These are phyloP conservation scores for Burhinus oedicnemus DNA, from an alignment of 2,113 vertebrate genomes.

Conservation along the genomic window DNA sequence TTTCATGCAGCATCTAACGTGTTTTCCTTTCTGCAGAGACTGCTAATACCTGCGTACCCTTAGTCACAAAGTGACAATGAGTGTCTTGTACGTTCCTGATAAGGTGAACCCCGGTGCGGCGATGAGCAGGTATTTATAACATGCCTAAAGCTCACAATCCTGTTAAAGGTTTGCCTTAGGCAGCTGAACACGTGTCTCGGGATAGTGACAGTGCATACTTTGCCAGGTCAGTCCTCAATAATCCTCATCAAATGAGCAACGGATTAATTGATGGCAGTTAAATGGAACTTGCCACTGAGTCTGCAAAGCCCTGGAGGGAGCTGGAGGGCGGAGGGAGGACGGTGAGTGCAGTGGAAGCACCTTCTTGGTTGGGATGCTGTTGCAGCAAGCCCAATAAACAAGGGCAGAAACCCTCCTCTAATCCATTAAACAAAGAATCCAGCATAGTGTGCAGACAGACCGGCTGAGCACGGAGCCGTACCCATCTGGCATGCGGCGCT, in stretches of 20 bases:
- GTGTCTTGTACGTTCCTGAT: neutral
- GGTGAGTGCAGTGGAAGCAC: neutral
- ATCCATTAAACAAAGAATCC: neutral
- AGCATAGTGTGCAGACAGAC: fast-evolving
- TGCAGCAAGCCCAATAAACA: neutral
- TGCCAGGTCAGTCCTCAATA: neutral
- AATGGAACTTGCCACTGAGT: neutral
- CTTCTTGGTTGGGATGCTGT: neutral
- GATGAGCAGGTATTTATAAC: slow-evolving; percentile 6
- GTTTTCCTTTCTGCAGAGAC: neutral
- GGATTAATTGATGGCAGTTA: neutral
- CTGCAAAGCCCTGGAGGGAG: neutral
- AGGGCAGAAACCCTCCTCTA: neutral
- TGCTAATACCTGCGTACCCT: neutral
- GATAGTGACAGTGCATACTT: neutral
- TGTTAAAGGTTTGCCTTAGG: neutral
- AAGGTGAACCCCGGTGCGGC: neutral
- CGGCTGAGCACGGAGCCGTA: neutral
- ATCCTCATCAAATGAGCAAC: slow-evolving; percentile 8
- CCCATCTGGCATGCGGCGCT: neutral
- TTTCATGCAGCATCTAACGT: neutral
- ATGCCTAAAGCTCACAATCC: neutral
- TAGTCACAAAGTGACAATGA: neutral
- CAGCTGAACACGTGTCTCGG: neutral
- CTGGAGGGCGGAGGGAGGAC: neutral